Conservation (phyloP, 2,797 vertebrate species). For the Sciaenops ocellatus region DNA sequence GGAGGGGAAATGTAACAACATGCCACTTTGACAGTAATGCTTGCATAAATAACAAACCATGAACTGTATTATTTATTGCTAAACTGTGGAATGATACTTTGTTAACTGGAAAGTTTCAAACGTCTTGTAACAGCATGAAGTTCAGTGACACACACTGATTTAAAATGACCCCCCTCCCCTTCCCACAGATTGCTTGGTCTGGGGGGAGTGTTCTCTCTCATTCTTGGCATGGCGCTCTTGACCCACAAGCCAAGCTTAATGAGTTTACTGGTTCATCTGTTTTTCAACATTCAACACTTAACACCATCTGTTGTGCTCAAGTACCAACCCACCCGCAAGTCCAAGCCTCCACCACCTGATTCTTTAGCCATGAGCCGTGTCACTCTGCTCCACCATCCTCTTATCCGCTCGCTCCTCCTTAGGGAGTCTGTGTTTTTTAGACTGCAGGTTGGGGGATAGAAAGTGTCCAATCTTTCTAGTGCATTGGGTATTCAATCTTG, state of each 20-base stretch:
- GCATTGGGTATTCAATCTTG: constrained; percentile 65
- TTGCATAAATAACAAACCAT: background rate
- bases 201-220: constrained; percentile 22
- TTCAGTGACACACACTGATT: constrained; percentile 18
- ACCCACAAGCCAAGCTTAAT: constrained; percentile 73
- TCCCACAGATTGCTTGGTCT: constrained; percentile 25
- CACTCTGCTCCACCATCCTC: constrained; percentile 41
- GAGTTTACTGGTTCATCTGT: constrained; percentile 73
- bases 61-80: background rate
- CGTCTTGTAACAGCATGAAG: background rate
- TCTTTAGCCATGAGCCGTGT: constrained; percentile 36
- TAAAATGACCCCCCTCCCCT: constrained; percentile 9
- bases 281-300: constrained; percentile 71
- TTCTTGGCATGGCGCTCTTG: constrained; percentile 62
- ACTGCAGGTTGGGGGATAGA: constrained; percentile 39
- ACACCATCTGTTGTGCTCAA: constrained; percentile 73
- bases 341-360: constrained; percentile 58
- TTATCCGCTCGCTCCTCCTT: constrained; percentile 57
- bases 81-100: background rate
- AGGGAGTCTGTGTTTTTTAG: constrained; percentile 61
- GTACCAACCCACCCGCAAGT: constrained; percentile 50
- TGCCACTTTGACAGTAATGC: background rate
- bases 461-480: constrained; percentile 59
- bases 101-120: constrained; percentile 6
- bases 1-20: constrained; percentile 4